Conservation (phyloP, 2,113 vertebrate genomes). For the Proterorhinus semilunaris region DNA sequence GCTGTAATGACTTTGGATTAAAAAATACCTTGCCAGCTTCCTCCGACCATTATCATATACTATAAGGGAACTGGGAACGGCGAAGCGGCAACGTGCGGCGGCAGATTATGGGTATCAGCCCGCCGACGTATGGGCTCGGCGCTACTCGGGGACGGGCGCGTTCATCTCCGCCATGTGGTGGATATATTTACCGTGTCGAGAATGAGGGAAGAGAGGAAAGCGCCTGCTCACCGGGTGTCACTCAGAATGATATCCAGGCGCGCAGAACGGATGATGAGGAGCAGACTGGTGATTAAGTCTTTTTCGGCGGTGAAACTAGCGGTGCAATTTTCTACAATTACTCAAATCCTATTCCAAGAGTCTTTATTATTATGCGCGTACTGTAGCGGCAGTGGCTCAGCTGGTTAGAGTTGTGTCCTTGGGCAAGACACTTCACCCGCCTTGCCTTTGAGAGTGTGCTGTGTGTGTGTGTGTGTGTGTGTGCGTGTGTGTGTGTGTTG, state of each 20-base stretch:
- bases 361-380: too few relatives aligned
- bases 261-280: slow-evolving; percentile 62
- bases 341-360: too few relatives aligned
- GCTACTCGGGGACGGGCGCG: slow-evolving; percentile 41
- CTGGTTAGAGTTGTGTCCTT: too few relatives aligned
- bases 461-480: too few relatives aligned
- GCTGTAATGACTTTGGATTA: slow-evolving; percentile 29
- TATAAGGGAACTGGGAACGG: slow-evolving; percentile 16
- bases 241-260: slow-evolving; percentile 50
- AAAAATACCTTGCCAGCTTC: slow-evolving; percentile 5
- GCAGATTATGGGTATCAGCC: slow-evolving; percentile 51
- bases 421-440: too few relatives aligned
- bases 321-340: too few relatives aligned
- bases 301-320: too few relatives aligned
- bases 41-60: slow-evolving; percentile 24
- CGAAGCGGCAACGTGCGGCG: slow-evolving; percentile 19
- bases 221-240: slow-evolving; percentile 52
- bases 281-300: slow-evolving; percentile 40
- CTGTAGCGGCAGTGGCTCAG: too few relatives aligned
- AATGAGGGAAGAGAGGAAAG: slow-evolving; percentile 27
- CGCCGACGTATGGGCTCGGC: slow-evolving; percentile 37
- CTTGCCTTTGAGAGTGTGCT: too few relatives aligned
- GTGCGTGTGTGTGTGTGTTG: too few relatives aligned
- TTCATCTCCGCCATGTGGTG: slow-evolving; percentile 1
- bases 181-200: slow-evolving; percentile 41